Evolutionary conservation across 2,113 vertebrate species (phyloP).

Genomic region (Lutjanus erythropterus): DNA sequence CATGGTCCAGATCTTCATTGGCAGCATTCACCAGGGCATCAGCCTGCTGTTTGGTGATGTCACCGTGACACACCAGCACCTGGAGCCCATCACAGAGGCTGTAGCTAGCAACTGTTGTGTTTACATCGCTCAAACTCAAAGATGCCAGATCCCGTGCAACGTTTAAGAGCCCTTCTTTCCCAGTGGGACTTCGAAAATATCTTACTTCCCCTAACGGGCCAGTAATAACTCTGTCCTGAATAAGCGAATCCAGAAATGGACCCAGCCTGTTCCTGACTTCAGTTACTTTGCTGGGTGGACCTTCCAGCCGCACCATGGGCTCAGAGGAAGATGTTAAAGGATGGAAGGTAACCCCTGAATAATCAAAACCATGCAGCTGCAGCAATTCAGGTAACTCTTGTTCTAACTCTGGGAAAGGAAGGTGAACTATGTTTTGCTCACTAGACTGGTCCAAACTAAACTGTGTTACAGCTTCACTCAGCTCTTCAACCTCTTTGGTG

Average conservation of each 20-base stretch:
- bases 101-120: slow-evolving; percentile 37
- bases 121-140: not conserved
- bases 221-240: slow-evolving; percentile 48
- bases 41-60: slow-evolving; percentile 71
- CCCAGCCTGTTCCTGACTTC: slow-evolving; percentile 48
- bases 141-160: slow-evolving; percentile 32
- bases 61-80: slow-evolving; percentile 68
- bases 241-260: slow-evolving; percentile 57
- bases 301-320: slow-evolving; percentile 54
- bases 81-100: slow-evolving; percentile 17
- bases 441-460: slow-evolving; percentile 55
- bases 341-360: slow-evolving; percentile 47
- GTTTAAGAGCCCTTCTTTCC: slow-evolving; percentile 44
- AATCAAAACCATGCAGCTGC: slow-evolving; percentile 37
- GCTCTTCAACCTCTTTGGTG: slow-evolving; percentile 40
- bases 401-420: slow-evolving; percentile 58
- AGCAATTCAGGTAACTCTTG: slow-evolving; percentile 55
- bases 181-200: slow-evolving; percentile 59
- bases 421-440: slow-evolving; percentile 5
- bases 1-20: slow-evolving; percentile 68
- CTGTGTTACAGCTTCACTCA: slow-evolving; percentile 38
- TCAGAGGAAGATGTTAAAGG: slow-evolving; percentile 15
- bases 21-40: slow-evolving; percentile 80
- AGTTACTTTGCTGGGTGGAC: slow-evolving; percentile 50
- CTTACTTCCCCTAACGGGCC: slow-evolving; percentile 58